Evolutionary conservation across 2,797 vertebrate species (phyloP).

Genomic region (Sciaenops ocellatus): DNA sequence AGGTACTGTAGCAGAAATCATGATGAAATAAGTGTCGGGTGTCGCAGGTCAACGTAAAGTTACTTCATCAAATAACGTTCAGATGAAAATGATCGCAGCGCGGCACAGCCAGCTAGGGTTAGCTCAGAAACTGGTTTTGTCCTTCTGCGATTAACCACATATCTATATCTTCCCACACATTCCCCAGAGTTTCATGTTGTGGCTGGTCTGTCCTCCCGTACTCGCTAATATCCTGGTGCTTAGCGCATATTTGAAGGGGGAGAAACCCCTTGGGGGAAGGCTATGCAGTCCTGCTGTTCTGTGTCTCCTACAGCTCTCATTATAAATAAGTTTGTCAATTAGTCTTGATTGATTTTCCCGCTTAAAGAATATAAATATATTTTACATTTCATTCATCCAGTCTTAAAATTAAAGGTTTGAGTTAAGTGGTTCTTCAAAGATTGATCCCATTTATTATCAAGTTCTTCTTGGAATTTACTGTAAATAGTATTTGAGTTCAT

Average conservation of each 20-base stretch:
- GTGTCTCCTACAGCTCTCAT: conserved; percentile 9
- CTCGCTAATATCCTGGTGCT: conserved; percentile 53
- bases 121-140: conserved; percentile 13
- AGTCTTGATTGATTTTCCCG: neutral
- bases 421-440: too few relatives aligned
- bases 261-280: conserved; percentile 33
- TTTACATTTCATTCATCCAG: conserved; percentile 8
- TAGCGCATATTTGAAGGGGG: conserved; percentile 58
- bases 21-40: neutral
- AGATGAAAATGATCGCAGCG: conserved; percentile 4
- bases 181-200: conserved; percentile 71
- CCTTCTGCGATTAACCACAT: conserved; percentile 13
- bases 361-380: neutral
- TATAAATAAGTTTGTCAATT: conserved; percentile 5
- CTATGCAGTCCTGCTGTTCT: conserved; percentile 25
- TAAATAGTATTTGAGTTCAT: too few relatives aligned
- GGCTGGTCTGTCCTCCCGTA: conserved; percentile 53
- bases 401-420: neutral
- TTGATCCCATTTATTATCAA: too few relatives aligned
- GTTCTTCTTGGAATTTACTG: too few relatives aligned
- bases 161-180: conserved; percentile 41
- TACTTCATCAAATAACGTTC: neutral
- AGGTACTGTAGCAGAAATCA: neutral
- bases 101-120: neutral
- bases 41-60: neutral